Conservation (phyloP, 2,888 invertebrate genomes). For the Copidosoma aretas region DNA sequence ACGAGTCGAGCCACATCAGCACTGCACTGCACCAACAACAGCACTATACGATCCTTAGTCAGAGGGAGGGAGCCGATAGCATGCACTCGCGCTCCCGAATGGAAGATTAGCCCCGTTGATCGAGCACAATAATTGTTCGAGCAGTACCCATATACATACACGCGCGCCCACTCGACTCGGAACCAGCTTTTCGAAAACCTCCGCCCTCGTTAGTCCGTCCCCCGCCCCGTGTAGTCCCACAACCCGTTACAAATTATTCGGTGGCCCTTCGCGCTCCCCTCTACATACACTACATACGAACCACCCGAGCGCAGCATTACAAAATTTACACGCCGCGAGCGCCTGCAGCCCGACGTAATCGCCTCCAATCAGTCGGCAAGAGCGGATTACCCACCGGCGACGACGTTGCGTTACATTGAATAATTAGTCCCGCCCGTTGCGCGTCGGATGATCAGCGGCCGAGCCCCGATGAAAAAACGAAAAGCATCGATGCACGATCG, state of each 20-base stretch:
- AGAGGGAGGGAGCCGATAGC: neutral
- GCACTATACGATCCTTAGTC: constrained; percentile 43
- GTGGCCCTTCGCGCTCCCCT: neutral
- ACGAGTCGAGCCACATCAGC: constrained; percentile 42
- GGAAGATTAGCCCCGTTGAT: constrained; percentile 58
- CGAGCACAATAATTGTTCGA: constrained; percentile 50
- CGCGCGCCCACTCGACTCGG: constrained; percentile 14
- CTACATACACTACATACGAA: neutral
- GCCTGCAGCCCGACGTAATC: neutral
- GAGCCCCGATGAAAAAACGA: too few relatives aligned
- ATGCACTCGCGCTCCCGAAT: constrained; percentile 44
- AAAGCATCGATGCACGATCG: too few relatives aligned
- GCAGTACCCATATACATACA: neutral
- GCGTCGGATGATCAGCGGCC: too few relatives aligned
- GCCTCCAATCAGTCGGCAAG: neutral
- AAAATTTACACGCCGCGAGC: neutral
- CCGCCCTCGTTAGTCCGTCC: neutral
- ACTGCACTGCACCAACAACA: constrained; percentile 39
- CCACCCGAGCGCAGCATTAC: neutral
- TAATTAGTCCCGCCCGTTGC: too few relatives aligned
- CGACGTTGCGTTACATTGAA: too few relatives aligned
- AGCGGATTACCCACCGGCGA: too few relatives aligned
- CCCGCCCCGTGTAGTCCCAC: neutral
- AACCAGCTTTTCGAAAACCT: constrained; percentile 33
- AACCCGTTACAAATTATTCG: constrained; percentile 11